Evolutionary conservation across 2,888 invertebrate genomes (phyloP).

Genomic region (Drosophila kanekoi): DNA sequence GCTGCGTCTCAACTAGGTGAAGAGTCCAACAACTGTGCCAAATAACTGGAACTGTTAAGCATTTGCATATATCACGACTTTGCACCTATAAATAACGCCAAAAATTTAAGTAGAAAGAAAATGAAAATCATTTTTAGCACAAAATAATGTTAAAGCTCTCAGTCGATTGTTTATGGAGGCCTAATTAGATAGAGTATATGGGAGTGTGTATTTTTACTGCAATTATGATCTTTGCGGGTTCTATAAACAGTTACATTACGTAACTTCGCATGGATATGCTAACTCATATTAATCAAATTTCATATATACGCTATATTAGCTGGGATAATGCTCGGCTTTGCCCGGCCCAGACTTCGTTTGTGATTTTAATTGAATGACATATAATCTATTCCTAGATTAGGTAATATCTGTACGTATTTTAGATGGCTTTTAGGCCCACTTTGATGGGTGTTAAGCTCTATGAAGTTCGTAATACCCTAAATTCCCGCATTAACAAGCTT

Average conservation of each 20-base stretch:
- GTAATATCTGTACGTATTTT: too few species aligned
- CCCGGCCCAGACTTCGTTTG: background rate
- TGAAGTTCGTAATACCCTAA: too few species aligned
- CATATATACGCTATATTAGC: background rate
- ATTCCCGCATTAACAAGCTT: too few species aligned
- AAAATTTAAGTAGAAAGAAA: background rate
- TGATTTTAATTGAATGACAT: too few species aligned
- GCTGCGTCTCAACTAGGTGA: conserved; percentile 32
- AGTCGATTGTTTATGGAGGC: background rate
- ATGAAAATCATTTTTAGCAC: background rate
- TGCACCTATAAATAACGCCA: background rate
- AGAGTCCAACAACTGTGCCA: conserved; percentile 14
- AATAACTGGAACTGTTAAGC: conserved; percentile 1
- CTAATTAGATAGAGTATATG: background rate
- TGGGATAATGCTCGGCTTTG: background rate
- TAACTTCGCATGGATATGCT: conserved; percentile 6
- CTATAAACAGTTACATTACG: conserved; percentile 4
- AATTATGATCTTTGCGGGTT: conserved; percentile 3
- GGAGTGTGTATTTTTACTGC: background rate
- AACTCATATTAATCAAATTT: background rate
- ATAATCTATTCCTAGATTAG: too few species aligned
- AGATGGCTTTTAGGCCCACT: too few species aligned
- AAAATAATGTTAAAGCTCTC: too few species aligned
- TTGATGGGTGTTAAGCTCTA: too few species aligned
- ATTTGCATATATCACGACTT: background rate